Evolutionary conservation across 2,113 vertebrate genomes (phyloP).

Genomic region (Camelus bactrianus): DNA sequence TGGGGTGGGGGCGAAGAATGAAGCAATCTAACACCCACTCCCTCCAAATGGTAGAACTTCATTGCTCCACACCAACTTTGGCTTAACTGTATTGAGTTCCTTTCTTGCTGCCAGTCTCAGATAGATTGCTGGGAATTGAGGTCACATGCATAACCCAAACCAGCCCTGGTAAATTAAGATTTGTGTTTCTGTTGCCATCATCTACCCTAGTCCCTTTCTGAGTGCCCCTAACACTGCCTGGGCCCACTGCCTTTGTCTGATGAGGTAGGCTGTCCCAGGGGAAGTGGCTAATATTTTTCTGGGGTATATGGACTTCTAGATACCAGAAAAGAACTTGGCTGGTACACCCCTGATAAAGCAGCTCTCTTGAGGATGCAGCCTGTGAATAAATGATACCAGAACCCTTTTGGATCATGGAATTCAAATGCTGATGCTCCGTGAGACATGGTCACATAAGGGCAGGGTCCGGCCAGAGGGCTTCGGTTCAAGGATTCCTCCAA

Average conservation of each 20-base stretch:
- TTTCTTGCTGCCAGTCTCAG: not conserved
- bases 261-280: not conserved
- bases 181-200: not conserved
- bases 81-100: too few species aligned
- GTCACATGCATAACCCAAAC: not conserved
- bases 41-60: not conserved
- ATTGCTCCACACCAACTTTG: too few species aligned
- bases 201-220: not conserved
- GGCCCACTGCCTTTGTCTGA: not conserved
- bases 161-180: not conserved
- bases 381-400: conserved; percentile 28
- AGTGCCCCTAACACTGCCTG: not conserved
- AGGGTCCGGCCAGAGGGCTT: not conserved
- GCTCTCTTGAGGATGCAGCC: not conserved
- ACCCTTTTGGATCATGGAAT: conserved; percentile 14
- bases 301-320: not conserved
- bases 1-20: not conserved
- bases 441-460: not conserved
- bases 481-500: not conserved
- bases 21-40: not conserved
- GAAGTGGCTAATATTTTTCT: not conserved
- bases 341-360: not conserved
- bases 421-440: not conserved
- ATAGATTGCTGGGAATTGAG: not conserved
- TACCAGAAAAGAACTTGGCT: not conserved